Conservation (phyloP, 2,888 invertebrate genomes). For the Megaustenia siamemsis region DNA sequence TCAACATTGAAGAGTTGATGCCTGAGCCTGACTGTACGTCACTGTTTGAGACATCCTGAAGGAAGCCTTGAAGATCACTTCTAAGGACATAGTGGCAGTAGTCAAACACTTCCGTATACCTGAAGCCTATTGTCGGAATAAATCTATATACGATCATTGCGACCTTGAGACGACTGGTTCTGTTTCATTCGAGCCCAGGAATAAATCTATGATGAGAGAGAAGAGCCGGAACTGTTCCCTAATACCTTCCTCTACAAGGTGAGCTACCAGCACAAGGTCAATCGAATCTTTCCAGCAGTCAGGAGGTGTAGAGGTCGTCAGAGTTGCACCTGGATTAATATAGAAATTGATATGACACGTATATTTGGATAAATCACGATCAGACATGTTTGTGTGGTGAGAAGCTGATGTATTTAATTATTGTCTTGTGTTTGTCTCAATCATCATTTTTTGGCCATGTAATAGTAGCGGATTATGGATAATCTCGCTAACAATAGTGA, state of each 20-base stretch:
- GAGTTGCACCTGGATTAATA: background rate
- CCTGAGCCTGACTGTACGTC: background rate
- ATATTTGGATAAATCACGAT: no score
- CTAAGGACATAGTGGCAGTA: no score
- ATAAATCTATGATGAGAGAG: constrained; percentile 22
- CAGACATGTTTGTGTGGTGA: no score
- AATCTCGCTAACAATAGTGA: no score
- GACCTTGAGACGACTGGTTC: background rate
- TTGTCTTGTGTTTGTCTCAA: no score
- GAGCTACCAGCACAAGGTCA: background rate
- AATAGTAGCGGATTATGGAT: no score
- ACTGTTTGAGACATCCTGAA: background rate
- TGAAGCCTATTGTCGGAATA: background rate
- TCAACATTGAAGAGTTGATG: background rate
- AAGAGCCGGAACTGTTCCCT: background rate
- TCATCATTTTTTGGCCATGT: no score
- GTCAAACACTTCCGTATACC: background rate
- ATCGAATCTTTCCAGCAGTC: background rate
- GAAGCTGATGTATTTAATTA: no score
- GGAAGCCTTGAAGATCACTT: background rate
- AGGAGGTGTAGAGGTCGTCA: background rate
- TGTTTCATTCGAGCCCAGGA: background rate
- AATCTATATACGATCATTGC: background rate
- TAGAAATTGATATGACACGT: no score
- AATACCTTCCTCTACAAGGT: background rate